Conservation (phyloP, 2,797 vertebrate genomes). For the Rachycentron canadum region DNA sequence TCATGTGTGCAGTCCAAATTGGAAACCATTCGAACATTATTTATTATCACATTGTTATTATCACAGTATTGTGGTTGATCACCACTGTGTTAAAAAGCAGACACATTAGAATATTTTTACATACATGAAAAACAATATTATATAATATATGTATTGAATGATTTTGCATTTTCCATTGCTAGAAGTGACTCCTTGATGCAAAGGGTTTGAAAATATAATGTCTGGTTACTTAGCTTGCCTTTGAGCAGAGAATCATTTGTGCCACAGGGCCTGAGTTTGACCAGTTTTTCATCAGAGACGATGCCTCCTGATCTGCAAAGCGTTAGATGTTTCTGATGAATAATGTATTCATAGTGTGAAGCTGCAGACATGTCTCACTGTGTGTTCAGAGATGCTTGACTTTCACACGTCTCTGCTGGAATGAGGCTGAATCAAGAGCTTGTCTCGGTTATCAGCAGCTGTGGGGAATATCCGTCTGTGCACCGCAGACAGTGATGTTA, state of each 20-base stretch:
- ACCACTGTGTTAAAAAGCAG: background rate
- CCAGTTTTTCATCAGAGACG: conserved; percentile 58
- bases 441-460: conserved; percentile 67
- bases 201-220: background rate
- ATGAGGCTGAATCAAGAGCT: conserved; percentile 74
- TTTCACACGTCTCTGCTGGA: conserved; percentile 79
- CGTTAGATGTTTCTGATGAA: conserved; percentile 76
- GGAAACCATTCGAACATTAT: background rate
- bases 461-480: conserved; percentile 54
- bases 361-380: conserved; percentile 68
- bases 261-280: conserved; percentile 45
- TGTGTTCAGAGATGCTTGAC: conserved; percentile 76
- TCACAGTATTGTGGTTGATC: background rate
- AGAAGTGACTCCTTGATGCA: background rate
- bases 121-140: background rate
- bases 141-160: background rate
- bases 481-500: conserved; percentile 35
- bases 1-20: background rate
- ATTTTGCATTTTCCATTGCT: background rate
- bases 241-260: conserved; percentile 47
- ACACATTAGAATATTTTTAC: background rate
- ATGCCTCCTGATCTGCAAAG: conserved; percentile 45
- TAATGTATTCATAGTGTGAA: conserved; percentile 77
- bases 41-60: too few species aligned
- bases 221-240: conserved; percentile 4